Evolutionary conservation across 2,113 vertebrate species (phyloP).

Genomic region (Oryzias javanicus): DNA sequence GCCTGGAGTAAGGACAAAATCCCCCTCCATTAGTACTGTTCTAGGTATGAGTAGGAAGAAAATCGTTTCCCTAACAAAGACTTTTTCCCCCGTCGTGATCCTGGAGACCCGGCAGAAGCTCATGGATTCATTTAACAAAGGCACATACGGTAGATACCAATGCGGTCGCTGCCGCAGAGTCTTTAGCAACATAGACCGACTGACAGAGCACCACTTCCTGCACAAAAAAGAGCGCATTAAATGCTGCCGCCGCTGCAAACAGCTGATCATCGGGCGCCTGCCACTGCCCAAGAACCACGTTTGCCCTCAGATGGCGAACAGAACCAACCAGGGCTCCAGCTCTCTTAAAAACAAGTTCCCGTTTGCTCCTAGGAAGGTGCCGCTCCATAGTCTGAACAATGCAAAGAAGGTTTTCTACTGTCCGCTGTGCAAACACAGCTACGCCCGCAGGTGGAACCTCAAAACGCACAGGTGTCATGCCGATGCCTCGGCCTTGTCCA

Average conservation of each 20-base stretch:
- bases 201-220: constrained; percentile 77
- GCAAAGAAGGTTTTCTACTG: constrained; percentile 68
- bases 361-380: constrained; percentile 33
- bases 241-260: constrained; percentile 74
- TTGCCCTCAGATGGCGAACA: constrained; percentile 54
- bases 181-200: constrained; percentile 68
- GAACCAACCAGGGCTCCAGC: constrained; percentile 3
- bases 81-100: constrained; percentile 77
- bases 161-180: constrained; percentile 75
- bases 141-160: constrained; percentile 64
- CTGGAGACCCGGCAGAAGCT: constrained; percentile 79
- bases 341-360: constrained; percentile 35
- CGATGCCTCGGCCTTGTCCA: constrained; percentile 4
- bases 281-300: constrained; percentile 68
- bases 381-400: constrained; percentile 51
- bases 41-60: constrained; percentile 61
- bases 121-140: constrained; percentile 48
- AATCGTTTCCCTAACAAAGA: constrained; percentile 70
- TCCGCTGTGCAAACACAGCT: constrained; percentile 74
- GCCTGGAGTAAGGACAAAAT: constrained; percentile 58
- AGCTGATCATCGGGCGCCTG: constrained; percentile 71
- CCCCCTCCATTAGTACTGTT: constrained; percentile 54
- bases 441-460: constrained; percentile 73
- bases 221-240: constrained; percentile 78
- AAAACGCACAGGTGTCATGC: constrained; percentile 75